phyloP scores from a whole-genome alignment of 2,797 vertebrate species.

The Eulemur coronatus region DNA sequence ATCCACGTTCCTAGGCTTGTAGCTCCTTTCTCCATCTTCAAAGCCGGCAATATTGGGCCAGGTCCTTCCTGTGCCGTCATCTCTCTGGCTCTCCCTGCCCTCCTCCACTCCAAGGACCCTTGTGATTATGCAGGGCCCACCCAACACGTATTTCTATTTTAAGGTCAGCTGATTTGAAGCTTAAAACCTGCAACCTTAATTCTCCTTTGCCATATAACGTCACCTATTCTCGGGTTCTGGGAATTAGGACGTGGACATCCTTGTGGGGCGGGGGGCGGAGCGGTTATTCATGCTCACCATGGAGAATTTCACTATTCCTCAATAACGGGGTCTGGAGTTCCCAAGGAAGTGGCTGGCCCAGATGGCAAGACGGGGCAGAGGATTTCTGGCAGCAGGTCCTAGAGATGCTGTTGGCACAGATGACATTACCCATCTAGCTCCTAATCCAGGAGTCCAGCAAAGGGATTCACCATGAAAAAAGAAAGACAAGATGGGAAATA shows the following conservation, averaged over 20 bases:
- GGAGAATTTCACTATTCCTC: background rate
- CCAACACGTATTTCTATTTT: background rate
- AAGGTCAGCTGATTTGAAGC: background rate
- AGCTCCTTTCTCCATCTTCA: background rate
- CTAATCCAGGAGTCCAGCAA: background rate
- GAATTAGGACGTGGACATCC: background rate
- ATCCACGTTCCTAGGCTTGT: background rate
- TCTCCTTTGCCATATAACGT: background rate
- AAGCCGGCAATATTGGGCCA: background rate
- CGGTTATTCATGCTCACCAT: background rate
- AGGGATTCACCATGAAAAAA: background rate
- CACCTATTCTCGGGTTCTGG: background rate
- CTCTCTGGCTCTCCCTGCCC: background rate
- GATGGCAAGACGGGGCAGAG: background rate
- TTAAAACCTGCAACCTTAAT: background rate
- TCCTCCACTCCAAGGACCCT: background rate
- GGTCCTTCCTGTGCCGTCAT: background rate
- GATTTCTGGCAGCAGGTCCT: background rate
- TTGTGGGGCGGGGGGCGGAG: too few relatives aligned
- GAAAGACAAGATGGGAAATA: background rate
- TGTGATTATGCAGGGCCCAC: background rate
- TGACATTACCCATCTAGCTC: background rate
- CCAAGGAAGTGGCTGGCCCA: background rate
- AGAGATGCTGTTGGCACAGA: fast-evolving
- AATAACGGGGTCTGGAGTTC: background rate